These are phyloP conservation scores for Agrotis segetum DNA, from an alignment of 2,888 invertebrate species.

Conservation along the genomic window DNA sequence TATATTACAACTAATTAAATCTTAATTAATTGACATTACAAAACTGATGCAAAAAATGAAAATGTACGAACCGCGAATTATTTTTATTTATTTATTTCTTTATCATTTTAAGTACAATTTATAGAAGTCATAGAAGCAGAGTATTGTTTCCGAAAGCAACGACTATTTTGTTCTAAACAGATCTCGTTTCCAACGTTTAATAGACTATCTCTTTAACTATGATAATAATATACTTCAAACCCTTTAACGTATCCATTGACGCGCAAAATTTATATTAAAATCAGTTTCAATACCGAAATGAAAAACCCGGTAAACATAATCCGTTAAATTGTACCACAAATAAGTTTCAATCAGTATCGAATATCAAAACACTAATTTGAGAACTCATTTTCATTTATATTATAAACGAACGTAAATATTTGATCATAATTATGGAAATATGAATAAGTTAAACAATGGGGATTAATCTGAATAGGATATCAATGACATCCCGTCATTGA, in stretches of 20 bases:
- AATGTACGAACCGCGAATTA: no score
- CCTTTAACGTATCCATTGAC: conserved; percentile 5
- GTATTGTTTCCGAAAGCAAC: no score
- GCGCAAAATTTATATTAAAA: not conserved
- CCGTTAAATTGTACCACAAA: conserved; percentile 7
- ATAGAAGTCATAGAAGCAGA: no score
- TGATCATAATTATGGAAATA: not conserved
- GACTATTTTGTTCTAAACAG: not conserved
- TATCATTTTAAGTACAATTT: no score
- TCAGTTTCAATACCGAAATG: conserved; percentile 8
- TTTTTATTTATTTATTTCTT: no score
- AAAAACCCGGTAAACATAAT: conserved; percentile 1
- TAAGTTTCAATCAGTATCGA: conserved; percentile 7
- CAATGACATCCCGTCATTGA: not conserved
- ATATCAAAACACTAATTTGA: conserved; percentile 20
- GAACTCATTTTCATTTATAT: conserved; percentile 26
- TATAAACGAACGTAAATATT: not conserved
- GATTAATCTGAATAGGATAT: not conserved
- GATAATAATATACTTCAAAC: not conserved
- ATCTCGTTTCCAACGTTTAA: not conserved
- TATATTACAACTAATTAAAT: no score
- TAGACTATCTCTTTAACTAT: not conserved
- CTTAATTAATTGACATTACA: no score
- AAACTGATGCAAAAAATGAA: no score
- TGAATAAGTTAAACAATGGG: not conserved